Conservation (phyloP, 2,797 vertebrate genomes). For the Manis javanica region DNA sequence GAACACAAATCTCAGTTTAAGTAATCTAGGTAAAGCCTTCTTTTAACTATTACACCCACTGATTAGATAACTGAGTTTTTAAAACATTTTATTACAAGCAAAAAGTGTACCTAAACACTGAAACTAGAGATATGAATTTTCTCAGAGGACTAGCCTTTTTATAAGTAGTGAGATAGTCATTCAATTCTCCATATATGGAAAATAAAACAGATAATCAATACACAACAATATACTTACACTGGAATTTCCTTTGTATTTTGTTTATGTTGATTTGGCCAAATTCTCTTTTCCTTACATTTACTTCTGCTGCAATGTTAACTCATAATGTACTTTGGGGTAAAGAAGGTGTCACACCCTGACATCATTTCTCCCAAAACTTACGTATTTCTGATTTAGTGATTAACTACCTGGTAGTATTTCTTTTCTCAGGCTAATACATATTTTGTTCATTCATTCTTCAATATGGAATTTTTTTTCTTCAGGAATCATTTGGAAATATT, state of each 20-base stretch:
- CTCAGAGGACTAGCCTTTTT: background rate
- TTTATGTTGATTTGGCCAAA: background rate
- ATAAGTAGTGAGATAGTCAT: background rate
- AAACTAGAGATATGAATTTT: background rate
- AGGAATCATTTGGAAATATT: background rate
- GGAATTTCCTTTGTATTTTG: conserved; percentile 12
- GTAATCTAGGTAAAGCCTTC: conserved; percentile 37
- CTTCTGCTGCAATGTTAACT: background rate
- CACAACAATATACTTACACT: background rate
- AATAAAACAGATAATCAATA: background rate
- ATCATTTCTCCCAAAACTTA: background rate
- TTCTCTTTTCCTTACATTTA: background rate
- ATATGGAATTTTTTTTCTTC: background rate
- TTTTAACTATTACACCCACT: conserved; percentile 81
- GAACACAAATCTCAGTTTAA: conserved; percentile 29
- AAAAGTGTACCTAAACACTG: background rate
- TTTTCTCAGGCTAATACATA: background rate
- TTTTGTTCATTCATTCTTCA: background rate
- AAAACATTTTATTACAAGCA: background rate
- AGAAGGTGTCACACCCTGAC: background rate
- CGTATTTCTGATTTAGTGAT: background rate
- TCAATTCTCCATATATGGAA: background rate
- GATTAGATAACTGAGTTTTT: conserved; percentile 53
- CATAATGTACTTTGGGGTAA: background rate
- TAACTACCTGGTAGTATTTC: background rate